Conservation (phyloP, 2,888 invertebrate genomes). For the Microplitis manilae region DNA sequence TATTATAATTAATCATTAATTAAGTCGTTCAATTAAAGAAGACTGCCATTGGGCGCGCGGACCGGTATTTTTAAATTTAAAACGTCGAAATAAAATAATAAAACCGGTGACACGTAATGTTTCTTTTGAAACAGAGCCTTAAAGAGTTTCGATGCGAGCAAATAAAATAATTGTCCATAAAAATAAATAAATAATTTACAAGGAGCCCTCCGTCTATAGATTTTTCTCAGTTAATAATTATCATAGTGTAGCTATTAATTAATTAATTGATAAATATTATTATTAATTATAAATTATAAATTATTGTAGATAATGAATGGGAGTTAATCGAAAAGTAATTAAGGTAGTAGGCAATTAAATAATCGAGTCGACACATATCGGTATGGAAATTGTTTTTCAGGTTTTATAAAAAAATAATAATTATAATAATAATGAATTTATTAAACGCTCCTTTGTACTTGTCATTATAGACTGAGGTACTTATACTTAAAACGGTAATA, state of each 20-base stretch:
- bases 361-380: constrained; percentile 58
- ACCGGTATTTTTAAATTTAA: constrained; percentile 9
- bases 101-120: constrained; percentile 43
- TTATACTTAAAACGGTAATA: constrained; percentile 1
- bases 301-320: background rate
- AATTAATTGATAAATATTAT: background rate
- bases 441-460: constrained; percentile 43
- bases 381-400: constrained; percentile 38
- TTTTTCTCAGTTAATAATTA: constrained; percentile 32
- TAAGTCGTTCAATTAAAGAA: constrained; percentile 44
- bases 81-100: background rate
- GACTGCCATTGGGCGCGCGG: constrained; percentile 47
- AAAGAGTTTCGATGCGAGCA: constrained; percentile 42
- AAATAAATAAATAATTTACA: constrained; percentile 9
- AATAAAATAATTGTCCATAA: constrained; percentile 41
- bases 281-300: background rate
- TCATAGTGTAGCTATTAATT: constrained; percentile 6
- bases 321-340: constrained; percentile 3
- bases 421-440: background rate
- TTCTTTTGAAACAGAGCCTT: constrained; percentile 48
- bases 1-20: constrained; percentile 17
- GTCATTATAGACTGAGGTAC: constrained; percentile 53
- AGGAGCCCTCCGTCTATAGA: constrained; percentile 39
- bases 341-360: constrained; percentile 25
- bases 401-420: constrained; percentile 6